Evolutionary conservation across 2,113 vertebrate species (phyloP), one percentile per base, ranked within the genome.

Genomic region (Centropristis striata): DNA sequence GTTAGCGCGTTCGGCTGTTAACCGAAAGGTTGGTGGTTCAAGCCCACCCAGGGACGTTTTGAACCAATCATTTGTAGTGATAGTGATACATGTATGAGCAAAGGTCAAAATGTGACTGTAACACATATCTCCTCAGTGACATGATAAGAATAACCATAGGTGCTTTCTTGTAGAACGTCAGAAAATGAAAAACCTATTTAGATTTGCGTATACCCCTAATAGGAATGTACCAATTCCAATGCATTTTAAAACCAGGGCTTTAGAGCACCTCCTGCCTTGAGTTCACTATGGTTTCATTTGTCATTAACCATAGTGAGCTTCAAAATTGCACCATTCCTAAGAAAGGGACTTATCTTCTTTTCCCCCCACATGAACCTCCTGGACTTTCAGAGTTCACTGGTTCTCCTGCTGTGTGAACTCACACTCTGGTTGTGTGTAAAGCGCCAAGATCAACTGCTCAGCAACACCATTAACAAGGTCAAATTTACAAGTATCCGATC

Each of bases 11-110:
- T 91, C 81, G 87, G 83, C 90, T 91, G 85, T 91, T 91, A 89
- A 91, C 83, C 72, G 83, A 91, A 86, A 91, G 90, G 87, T 84
- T 89, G 87, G 85, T 89, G 90, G 87, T 91, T 91, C 87, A 4
- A 89, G 87, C 83, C 90, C 87, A 89, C 85, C 90, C 87, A 88
- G 86, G 86, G 84, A 86, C 80, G 84, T 32, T 32, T 32, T 32
- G 3, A 32, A 4, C 32, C 6, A 4, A 6, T 6, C 32, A 6
- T 3, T 32, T 32, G 32, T 4, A 32, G 32, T 32, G 6, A 32
- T 32, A 32, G 3, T 3, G 32, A 32, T 32, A 32, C 6, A 32
- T 32, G 32, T 32, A 32, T 32, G 32, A 32, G 32, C 32, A 32
- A 32, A 32, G 32, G 32, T 32, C 32, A 32, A 32, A 32, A 6